These are phyloP conservation scores for Pinna nobilis DNA, from an alignment of 1,140 invertebrate genomes.

Conservation along the genomic window DNA sequence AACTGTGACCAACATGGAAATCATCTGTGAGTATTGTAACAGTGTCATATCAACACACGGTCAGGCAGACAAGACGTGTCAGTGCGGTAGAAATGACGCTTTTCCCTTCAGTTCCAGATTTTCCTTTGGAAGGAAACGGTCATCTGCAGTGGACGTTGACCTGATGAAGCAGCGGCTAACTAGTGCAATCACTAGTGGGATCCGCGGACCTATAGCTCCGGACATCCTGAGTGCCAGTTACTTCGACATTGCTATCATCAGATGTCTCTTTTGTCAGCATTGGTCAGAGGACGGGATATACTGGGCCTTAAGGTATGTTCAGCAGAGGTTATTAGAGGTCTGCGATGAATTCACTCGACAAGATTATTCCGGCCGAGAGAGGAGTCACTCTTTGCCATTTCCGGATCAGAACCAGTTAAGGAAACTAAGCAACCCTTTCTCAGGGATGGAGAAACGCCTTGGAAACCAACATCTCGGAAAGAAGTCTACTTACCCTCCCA, in stretches of 20 bases:
- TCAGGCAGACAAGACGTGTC: conserved; percentile 53
- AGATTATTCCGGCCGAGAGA: conserved; percentile 83
- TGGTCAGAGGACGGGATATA: conserved; percentile 99
- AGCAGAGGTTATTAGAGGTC: conserved; percentile 74
- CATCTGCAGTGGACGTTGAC: conserved; percentile 65
- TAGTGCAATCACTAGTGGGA: conserved; percentile 63
- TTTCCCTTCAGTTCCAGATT: conserved; percentile 57
- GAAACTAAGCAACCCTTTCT: conserved; percentile 8
- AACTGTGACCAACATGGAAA: conserved; percentile 65
- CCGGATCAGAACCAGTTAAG: conserved; percentile 82
- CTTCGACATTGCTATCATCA: conserved; percentile 94
- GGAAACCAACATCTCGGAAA: conserved; percentile 26
- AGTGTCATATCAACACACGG: conserved; percentile 59
- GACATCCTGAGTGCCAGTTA: conserved; percentile 83
- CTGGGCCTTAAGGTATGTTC: conserved; percentile 93
- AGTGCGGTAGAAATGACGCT: conserved; percentile 62
- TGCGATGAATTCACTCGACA: conserved; percentile 82
- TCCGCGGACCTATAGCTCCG: conserved; percentile 54
- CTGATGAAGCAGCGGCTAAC: conserved; percentile 68
- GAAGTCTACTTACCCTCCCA: neutral
- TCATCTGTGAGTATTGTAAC: conserved; percentile 72
- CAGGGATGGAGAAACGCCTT: conserved; percentile 19
- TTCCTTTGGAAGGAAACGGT: conserved; percentile 55
- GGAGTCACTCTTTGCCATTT: conserved; percentile 94
- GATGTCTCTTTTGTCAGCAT: conserved; percentile 96